Base-by-base conservation (phyloP, 1,140 invertebrate species). In the Plutomurus gul region DNA sequence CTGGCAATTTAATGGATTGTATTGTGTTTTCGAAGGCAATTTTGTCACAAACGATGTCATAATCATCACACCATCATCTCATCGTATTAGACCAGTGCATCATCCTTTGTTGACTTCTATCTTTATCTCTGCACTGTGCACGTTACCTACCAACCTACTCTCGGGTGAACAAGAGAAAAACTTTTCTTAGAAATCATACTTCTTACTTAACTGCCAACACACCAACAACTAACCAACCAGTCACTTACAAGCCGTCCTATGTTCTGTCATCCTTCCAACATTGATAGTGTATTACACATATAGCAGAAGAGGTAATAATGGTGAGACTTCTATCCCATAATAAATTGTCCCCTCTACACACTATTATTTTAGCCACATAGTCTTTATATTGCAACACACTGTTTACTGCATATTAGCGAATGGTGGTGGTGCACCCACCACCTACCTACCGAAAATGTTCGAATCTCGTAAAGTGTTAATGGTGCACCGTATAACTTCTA, bases 1-100 rank as follows among this genome's bases (percentile, higher is more conserved):
- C n/a, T n/a, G n/a, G 27, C 27, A 30, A 65, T 65, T 65, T 65
- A 65, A 65, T 65, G 56, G 56, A 65, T n/a, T 65, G 30, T 65
- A 65, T 65, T 65, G 56, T 65, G 27, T 65, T 65, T 30, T 65
- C 36, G 56, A 65, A 13, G 56, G 27, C 27, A 65, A n/a, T 65
- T 65, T 27, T 65, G 56, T 33, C 36, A 33, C 56, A 65, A 65
- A 65, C 27, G 56, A 30, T 65, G 30, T 65, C 56, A 65, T 65
- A 65, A 65, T 65, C 25, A 56, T 56, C 51, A 27, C 51, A 56
- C 51, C 51, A 65, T 10, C 39, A 43, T 43, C 56, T n/a, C 16
- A 65, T 1, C 25, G 30, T 56, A 43, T 43, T n/a, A 43, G 2
- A 43, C n/a, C 39, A 43, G 11, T 13, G 11, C 2, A 43, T 43